A percentile compares a stretch with the other conserved stretches of the same genome.
phyloP scores from a whole-genome alignment of 2,888 invertebrate genomes.

The Cosmopolites sordidus region DNA sequence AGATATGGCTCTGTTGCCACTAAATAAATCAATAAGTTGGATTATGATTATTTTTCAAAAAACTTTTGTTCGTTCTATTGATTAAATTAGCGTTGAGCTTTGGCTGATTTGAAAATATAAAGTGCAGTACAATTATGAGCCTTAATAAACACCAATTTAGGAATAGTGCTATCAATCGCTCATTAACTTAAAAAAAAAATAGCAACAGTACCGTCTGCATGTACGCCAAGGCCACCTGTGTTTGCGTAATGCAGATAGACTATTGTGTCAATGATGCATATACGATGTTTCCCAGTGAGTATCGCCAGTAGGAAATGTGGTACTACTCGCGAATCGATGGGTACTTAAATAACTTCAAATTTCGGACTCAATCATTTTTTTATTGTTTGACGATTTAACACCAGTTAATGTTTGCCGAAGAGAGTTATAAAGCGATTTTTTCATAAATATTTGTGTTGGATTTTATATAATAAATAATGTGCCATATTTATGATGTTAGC shows the following conservation, averaged over 20 bases:
- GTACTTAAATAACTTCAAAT: slow-evolving; percentile 3
- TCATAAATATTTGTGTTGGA: no score
- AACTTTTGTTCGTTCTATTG: no score
- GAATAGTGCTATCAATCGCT: not conserved
- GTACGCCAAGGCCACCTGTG: slow-evolving; percentile 21
- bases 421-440: no score
- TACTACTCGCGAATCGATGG: slow-evolving; percentile 6
- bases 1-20: no score
- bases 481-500: slow-evolving; percentile 33
- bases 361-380: not conserved
- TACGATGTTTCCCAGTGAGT: slow-evolving; percentile 3
- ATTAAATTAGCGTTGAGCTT: no score
- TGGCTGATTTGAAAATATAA: no score
- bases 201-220: slow-evolving; percentile 8
- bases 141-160: not conserved
- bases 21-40: no score
- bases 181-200: not conserved
- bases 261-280: slow-evolving; percentile 29
- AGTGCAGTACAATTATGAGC: no score
- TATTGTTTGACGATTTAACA: not conserved
- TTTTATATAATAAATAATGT: slow-evolving; percentile 18
- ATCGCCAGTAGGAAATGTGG: not conserved
- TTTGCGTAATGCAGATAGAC: slow-evolving; percentile 28
- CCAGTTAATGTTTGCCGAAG: no score
- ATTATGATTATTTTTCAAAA: no score